These are phyloP conservation scores for Calliphora vicina DNA, from an alignment of 1,140 invertebrate species.

Conservation along the genomic window DNA sequence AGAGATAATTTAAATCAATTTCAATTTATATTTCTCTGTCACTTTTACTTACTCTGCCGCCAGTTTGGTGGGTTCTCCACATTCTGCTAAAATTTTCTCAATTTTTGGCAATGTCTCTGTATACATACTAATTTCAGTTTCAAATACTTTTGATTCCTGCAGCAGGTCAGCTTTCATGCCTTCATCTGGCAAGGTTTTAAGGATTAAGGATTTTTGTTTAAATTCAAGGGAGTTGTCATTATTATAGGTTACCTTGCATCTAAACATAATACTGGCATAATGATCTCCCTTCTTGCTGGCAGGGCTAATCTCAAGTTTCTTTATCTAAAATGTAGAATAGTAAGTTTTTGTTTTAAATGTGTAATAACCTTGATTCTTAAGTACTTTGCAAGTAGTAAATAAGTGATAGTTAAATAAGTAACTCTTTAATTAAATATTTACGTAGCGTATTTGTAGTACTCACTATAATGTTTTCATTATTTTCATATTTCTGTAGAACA, in stretches of 20 bases:
- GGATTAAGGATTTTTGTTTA: slow-evolving; percentile 43
- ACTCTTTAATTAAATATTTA: too few species aligned
- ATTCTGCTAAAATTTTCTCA: slow-evolving; percentile 41
- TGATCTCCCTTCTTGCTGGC: slow-evolving; percentile 46
- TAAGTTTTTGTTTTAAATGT: too few species aligned
- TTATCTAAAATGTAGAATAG: neutral
- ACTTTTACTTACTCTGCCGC: slow-evolving; percentile 15
- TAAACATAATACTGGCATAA: slow-evolving; percentile 49
- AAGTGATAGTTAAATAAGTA: too few species aligned
- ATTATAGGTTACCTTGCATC: neutral
- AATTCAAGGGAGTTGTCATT: neutral
- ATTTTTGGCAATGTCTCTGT: slow-evolving; percentile 44
- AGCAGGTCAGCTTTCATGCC: slow-evolving; percentile 47
- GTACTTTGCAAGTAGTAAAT: too few species aligned
- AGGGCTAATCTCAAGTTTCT: slow-evolving; percentile 31
- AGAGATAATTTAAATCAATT: too few species aligned
- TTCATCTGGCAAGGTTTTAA: slow-evolving; percentile 49
- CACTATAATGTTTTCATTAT: slow-evolving; percentile 30
- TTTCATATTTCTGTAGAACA: slow-evolving; percentile 41
- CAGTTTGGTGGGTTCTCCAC: slow-evolving; percentile 43
- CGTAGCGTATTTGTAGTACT: too few species aligned
- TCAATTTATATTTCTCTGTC: too few species aligned
- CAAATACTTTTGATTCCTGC: slow-evolving; percentile 38
- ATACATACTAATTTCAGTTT: slow-evolving; percentile 49
- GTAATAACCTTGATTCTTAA: too few species aligned